Evolutionary conservation across 1,140 invertebrate genomes (phyloP).

Genomic region (Bombus vancouverensis): DNA sequence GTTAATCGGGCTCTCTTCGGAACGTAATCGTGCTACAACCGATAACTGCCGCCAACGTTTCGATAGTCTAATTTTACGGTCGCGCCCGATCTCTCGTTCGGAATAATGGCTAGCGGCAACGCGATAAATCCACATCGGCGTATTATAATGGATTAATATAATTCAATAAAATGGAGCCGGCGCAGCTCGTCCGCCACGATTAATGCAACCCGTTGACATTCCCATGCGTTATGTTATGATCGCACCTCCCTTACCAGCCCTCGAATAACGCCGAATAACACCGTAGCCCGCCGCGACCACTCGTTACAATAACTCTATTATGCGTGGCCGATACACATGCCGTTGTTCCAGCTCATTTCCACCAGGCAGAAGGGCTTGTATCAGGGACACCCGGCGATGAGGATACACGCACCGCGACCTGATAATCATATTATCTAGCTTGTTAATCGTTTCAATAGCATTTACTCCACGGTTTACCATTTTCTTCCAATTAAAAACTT

Average conservation of each 20-base stretch:
- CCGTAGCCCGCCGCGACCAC: slow-evolving; percentile 35
- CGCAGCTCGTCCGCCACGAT: slow-evolving; percentile 42
- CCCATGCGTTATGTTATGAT: slow-evolving; percentile 56
- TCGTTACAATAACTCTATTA: slow-evolving; percentile 68
- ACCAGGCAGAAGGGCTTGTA: slow-evolving; percentile 35
- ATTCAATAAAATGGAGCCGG: slow-evolving; percentile 51
- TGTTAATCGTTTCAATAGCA: slow-evolving; percentile 7
- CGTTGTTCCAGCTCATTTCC: slow-evolving; percentile 56
- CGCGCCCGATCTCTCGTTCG: slow-evolving; percentile 19
- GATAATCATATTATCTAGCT: slow-evolving; percentile 13
- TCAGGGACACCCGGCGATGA: slow-evolving; percentile 29
- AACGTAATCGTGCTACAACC: slow-evolving; percentile 41
- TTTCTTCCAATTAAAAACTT: not conserved
- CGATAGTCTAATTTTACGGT: slow-evolving; percentile 53
- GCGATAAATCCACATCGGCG: slow-evolving; percentile 42
- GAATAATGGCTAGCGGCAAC: slow-evolving; percentile 31
- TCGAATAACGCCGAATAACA: slow-evolving; percentile 60
- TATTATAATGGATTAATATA: slow-evolving; percentile 58
- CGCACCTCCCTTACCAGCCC: slow-evolving; percentile 27
- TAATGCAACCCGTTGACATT: slow-evolving; percentile 59
- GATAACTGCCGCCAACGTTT: slow-evolving; percentile 46
- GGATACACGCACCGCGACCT: slow-evolving; percentile 32
- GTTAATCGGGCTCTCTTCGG: slow-evolving; percentile 42
- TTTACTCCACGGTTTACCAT: not conserved
- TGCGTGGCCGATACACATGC: slow-evolving; percentile 58